These are phyloP conservation scores for Caenorhabditis virilis DNA, from an alignment of 2,888 invertebrate species.

Conservation along the genomic window DNA sequence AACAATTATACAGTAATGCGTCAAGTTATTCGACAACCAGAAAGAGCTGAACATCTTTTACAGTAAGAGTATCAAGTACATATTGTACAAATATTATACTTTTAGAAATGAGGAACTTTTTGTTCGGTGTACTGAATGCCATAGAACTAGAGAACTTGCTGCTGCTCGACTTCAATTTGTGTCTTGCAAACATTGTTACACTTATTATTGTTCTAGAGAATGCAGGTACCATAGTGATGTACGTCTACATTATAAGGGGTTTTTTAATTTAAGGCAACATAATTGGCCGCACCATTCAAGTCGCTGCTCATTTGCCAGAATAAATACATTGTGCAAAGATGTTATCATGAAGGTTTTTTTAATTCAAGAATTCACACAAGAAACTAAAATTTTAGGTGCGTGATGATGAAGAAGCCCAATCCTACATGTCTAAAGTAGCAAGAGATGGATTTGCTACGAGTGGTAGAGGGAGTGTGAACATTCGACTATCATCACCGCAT, in stretches of 20 bases:
- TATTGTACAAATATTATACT: not conserved
- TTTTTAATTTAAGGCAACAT: constrained; percentile 83
- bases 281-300: constrained; percentile 85
- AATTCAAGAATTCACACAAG: not conserved
- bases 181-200: constrained; percentile 91
- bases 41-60: constrained; percentile 63
- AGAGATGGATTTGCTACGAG: constrained; percentile 82
- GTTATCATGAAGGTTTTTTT: constrained; percentile 70
- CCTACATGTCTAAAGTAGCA: constrained; percentile 80
- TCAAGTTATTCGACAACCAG: constrained; percentile 58
- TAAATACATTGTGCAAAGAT: constrained; percentile 83
- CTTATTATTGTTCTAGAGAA: constrained; percentile 82
- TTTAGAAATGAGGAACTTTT: constrained; percentile 49
- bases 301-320: constrained; percentile 86
- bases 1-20: constrained; percentile 64
- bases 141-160: constrained; percentile 70
- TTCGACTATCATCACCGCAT: constrained; percentile 86
- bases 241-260: too few species aligned
- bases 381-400: constrained; percentile 62
- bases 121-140: constrained; percentile 68
- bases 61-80: too few species aligned
- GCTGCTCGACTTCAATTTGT: constrained; percentile 83
- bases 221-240: constrained; percentile 40
- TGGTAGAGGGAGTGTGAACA: constrained; percentile 83
- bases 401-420: constrained; percentile 73